Evolutionary conservation across 37 sponge, comb jelly and placozoan genomes (phyloP), one percentile per base, ranked within the genome.

Genomic region (Theonella swinhoei): DNA sequence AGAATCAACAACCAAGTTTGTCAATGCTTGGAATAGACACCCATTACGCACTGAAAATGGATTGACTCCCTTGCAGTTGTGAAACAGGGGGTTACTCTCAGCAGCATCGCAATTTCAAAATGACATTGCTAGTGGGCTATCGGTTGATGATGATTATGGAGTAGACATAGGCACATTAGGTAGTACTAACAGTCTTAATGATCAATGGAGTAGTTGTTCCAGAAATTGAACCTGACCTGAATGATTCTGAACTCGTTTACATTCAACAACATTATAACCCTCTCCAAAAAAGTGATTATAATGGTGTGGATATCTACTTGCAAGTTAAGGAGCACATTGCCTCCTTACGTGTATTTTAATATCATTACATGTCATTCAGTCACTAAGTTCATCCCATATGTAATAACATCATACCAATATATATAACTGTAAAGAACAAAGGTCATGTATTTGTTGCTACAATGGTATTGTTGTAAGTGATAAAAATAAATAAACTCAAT

Each of bases 11-110:
- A 66, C 43, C 66, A 29, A 14, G 68, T 87, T 2, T 7, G 39
- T 62, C 30, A 64, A n/a, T 87, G 64, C 42, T 23, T 80, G 75
- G 81, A 77, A 66, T 26, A 40, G 72, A 40, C 88, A 87, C 62
- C 69, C 34, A 8, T 65, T 65, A 65, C 66, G 66, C 14, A 65
- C 66, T 20, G 66, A 65, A 47, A 47, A 47, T 47, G 54, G 54
- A 7, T 47, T 47, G 54, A 26, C 66, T n/a, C 66, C 25, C 7
- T 14, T 47, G 54, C 54, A 47, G 54, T 47, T 47, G 54, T 47
- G 7, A 17, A 47, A 47, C 54, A 47, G 54, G 54, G 54, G 54
- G 14, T 17, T 47, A 47, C 7, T 47, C 54, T 47, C 54, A 47
- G 54, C 54, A 14, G 7, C 54, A 47, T 7, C 7, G 14, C 11